These are phyloP conservation scores for Herpetotheres cachinnans DNA, from an alignment of 2,113 vertebrate genomes.

Conservation along the genomic window DNA sequence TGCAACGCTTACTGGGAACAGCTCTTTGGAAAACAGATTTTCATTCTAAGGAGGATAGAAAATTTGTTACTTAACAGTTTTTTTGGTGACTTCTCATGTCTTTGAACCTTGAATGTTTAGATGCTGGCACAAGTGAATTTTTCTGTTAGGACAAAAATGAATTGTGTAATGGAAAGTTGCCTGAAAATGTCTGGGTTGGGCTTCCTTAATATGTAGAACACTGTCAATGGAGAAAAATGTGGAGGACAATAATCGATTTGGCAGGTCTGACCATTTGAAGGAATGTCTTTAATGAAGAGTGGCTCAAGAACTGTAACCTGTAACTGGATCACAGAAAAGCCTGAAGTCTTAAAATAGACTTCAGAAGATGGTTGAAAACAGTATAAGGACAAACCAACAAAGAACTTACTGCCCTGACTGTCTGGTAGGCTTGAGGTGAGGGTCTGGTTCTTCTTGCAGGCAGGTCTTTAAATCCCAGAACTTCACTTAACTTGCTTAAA, in stretches of 20 bases:
- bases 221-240: neutral
- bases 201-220: neutral
- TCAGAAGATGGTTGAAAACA: neutral
- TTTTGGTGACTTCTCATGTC: neutral
- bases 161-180: neutral
- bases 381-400: neutral
- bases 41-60: neutral
- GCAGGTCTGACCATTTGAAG: neutral
- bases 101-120: neutral
- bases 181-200: neutral
- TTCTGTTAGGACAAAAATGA: neutral
- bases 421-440: neutral
- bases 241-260: neutral
- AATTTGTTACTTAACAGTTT: neutral
- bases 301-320: neutral
- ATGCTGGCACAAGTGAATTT: neutral
- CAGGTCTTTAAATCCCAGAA: neutral
- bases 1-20: neutral
- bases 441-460: neutral
- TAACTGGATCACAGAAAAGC: neutral
- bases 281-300: neutral
- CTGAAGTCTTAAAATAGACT: neutral
- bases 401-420: neutral
- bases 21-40: neutral
- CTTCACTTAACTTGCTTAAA: neutral